Evolutionary conservation across 2,888 invertebrate species (phyloP), one percentile per base, ranked within the genome.

Genomic region (Patella pellucida): DNA sequence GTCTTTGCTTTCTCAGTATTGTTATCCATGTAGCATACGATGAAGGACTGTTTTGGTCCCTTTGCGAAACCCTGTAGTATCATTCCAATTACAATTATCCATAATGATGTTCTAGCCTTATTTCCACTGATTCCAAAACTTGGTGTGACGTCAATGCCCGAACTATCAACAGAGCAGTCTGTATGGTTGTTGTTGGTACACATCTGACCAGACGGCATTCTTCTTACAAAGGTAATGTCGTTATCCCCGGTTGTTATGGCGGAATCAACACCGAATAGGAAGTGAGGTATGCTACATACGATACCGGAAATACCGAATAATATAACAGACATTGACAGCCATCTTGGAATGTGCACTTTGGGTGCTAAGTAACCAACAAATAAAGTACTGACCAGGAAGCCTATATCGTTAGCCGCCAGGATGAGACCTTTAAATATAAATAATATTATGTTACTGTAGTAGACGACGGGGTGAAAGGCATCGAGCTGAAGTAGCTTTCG

Each of bases 331-430:
- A 79, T 14, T 1, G 72, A 27, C 80, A 79, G 11, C 81, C 74
- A n/a, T 51, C 82, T 75, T 1, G 85, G 85, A 27, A 79, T 83
- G 67, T 84, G 82, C 16, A 78, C 41, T 12, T 73, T 52, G 4
- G 71, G 73, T 12, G 83, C 81, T 7, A 80, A 76, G 74, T 83
- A 79, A 14, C 82, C 81, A 19, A 83, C 75, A 68, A 84, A 82
- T 7, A 84, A 68, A 11, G 80, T 82, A 31, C 75, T 75, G 15
- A 74, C n/a, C 70, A 86, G 76, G 72, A 79, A 86, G n/a, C 87
- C 86, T 41, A 87, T 83, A 75, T 87, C 86, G 72, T 87, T 86
- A 74, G 83, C 83, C 31, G 84, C 83, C 81, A 87, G 82, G n/a
- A 87, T 76, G 23, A 87, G 72, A 0, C 41, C 41, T 14, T 41